Evolutionary conservation across 2,797 vertebrate species (phyloP), one percentile per base, ranked within the genome.

Genomic region (Chromobotia macracanthus): DNA sequence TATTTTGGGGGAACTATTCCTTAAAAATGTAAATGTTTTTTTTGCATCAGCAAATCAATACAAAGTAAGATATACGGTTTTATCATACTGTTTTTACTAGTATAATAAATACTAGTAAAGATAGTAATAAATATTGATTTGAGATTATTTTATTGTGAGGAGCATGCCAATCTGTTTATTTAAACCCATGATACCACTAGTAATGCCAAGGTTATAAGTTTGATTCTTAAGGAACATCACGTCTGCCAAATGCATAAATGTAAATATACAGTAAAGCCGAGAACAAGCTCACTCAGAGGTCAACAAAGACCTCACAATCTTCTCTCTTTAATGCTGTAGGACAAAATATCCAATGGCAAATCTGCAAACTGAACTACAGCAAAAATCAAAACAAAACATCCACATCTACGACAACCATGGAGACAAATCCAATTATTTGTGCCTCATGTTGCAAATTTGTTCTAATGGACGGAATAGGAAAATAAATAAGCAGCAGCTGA

Each of bases 381-480:
- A 87, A 75, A 90, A 92, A 91, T 91, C 87, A 86, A 90, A 92
- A 92, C 89, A 89, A 91, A 91, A 91, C 89, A 89, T 89, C 88
- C 89, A 87, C 90, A 87, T 92, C 89, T 85, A 65, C 87, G 90
- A 92, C 91, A 92, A 90, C 85, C 89, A 85, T 74, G 19, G 85
- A 92, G 90, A 92, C 92, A 93, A 94, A 94, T 94, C 93, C 91
- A 94, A 93, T 94, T 94, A 94, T 93, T 93, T 91, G 90, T 84
- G 85, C 93, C 92, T 93, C 91, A 93, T 93, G 91, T 93, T 89
- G 92, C 89, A 94, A 93, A 94, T 94, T 93, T 92, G 90, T 90
- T 93, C 89, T 94, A 93, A 93, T 92, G 90, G 92, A 90, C 83
- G 86, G 87, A 93, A 91, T 89, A 89, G 89, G 89, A 89, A 92